Percentiles rank a stretch among this genome's conserved stretches.
Evolutionary conservation across 2,113 vertebrate genomes (phyloP).

Genomic region (Vanacampus margaritifer): DNA sequence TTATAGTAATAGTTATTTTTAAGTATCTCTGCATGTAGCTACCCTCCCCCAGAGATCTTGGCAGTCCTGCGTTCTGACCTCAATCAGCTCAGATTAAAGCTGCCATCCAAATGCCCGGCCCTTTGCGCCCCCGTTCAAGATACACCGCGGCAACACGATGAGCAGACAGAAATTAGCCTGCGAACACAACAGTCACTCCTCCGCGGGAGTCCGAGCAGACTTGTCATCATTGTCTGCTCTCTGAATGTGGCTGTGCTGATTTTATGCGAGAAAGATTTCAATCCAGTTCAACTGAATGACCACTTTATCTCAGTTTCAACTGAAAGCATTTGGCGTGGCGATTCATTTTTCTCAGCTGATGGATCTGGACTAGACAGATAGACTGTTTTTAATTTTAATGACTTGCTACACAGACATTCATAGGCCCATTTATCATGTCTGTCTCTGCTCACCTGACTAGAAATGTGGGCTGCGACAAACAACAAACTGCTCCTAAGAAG

Average conservation of each 20-base stretch:
- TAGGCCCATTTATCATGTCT: conserved; percentile 47
- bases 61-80: conserved; percentile 46
- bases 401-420: conserved; percentile 16
- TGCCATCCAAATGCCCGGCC: conserved; percentile 26
- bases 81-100: conserved; percentile 60
- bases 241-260: not conserved
- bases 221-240: not conserved
- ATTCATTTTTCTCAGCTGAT: not conserved
- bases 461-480: conserved; percentile 31
- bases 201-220: conserved; percentile 2
- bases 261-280: not conserved
- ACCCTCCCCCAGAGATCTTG: conserved; percentile 37
- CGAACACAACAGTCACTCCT: conserved; percentile 15
- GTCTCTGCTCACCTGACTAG: conserved; percentile 48
- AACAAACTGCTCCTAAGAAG: too few species aligned
- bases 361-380: conserved; percentile 23
- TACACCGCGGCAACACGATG: conserved; percentile 15
- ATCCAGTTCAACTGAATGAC: not conserved
- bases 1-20: not conserved
- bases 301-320: not conserved
- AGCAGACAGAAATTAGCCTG: conserved; percentile 28
- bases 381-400: conserved; percentile 42
- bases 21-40: conserved; percentile 41
- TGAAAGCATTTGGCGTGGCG: not conserved
- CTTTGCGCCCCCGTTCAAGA: conserved; percentile 12